Conservation (phyloP, 1,140 invertebrate species). For the Hypothenemus hampei region DNA sequence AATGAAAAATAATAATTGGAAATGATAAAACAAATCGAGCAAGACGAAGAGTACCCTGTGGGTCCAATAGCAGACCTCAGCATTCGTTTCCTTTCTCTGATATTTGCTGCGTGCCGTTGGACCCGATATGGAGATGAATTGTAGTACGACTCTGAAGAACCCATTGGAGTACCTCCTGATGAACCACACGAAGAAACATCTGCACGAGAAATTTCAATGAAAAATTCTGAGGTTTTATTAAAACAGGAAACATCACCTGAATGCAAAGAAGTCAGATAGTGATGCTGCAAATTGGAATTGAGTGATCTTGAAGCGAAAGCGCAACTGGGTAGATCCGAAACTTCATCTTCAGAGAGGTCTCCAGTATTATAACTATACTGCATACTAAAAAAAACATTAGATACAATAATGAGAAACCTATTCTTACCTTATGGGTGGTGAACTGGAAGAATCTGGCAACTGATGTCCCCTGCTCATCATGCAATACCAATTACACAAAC, state of each 20-base stretch:
- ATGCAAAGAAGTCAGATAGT: constrained; percentile 44
- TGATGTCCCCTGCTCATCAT: constrained; percentile 41
- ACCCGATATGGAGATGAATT: constrained; percentile 77
- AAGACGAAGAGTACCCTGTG: constrained; percentile 56
- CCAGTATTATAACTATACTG: constrained; percentile 51
- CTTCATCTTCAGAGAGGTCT: constrained; percentile 53
- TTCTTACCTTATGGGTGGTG: constrained; percentile 49
- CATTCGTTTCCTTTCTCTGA: constrained; percentile 92
- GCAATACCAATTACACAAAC: too few relatives aligned
- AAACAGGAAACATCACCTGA: constrained; percentile 26
- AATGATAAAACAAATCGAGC: constrained; percentile 22
- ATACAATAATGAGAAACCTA: neutral
- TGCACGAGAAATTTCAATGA: too few relatives aligned
- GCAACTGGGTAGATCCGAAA: constrained; percentile 61
- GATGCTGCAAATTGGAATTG: constrained; percentile 41
- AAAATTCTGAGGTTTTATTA: too few relatives aligned
- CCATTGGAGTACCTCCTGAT: constrained; percentile 38
- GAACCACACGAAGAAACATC: neutral
- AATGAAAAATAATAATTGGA: neutral
- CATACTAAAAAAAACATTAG: constrained; percentile 39
- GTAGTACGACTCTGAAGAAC: constrained; percentile 44
- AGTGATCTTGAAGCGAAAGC: constrained; percentile 56
- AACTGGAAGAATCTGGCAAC: constrained; percentile 52
- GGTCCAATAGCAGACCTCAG: constrained; percentile 77
- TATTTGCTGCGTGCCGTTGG: constrained; percentile 85